phyloP scores from a whole-genome alignment of 2,888 invertebrate species.

The Andrena chrysosceles region DNA sequence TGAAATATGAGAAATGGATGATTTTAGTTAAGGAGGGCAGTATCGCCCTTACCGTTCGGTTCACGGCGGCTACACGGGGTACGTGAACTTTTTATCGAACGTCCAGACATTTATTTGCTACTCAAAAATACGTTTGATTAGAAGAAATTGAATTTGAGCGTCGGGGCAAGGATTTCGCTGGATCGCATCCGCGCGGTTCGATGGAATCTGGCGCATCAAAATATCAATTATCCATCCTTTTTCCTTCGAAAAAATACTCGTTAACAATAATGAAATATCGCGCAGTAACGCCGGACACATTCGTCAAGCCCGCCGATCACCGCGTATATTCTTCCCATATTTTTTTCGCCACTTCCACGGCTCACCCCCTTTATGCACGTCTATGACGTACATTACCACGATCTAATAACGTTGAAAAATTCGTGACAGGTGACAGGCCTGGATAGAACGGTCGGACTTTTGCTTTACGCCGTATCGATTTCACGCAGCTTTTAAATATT shows the following conservation, averaged over 20 bases:
- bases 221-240: conserved; percentile 66
- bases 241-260: conserved; percentile 53
- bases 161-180: conserved; percentile 50
- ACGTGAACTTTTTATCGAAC: conserved; percentile 50
- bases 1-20: too few species aligned
- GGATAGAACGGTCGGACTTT: conserved; percentile 21
- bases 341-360: conserved; percentile 5
- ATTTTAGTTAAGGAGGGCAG: too few species aligned
- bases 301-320: conserved; percentile 27
- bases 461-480: conserved; percentile 52
- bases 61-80: conserved; percentile 30
- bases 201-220: conserved; percentile 64
- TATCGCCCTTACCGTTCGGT: too few species aligned
- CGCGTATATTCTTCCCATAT: conserved; percentile 22
- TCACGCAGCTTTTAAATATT: conserved; percentile 56
- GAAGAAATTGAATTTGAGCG: conserved; percentile 69
- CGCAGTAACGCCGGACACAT: conserved; percentile 26
- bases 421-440: conserved; percentile 47
- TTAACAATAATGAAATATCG: conserved; percentile 62
- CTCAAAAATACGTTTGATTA: conserved; percentile 68
- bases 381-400: conserved; percentile 50
- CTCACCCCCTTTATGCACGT: conserved; percentile 35
- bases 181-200: conserved; percentile 11
- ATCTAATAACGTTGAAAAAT: conserved; percentile 54
- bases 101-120: conserved; percentile 64